Evolutionary conservation across 2,113 vertebrate genomes (phyloP), one percentile per base, ranked within the genome.

Genomic region (Amia ocellicauda): DNA sequence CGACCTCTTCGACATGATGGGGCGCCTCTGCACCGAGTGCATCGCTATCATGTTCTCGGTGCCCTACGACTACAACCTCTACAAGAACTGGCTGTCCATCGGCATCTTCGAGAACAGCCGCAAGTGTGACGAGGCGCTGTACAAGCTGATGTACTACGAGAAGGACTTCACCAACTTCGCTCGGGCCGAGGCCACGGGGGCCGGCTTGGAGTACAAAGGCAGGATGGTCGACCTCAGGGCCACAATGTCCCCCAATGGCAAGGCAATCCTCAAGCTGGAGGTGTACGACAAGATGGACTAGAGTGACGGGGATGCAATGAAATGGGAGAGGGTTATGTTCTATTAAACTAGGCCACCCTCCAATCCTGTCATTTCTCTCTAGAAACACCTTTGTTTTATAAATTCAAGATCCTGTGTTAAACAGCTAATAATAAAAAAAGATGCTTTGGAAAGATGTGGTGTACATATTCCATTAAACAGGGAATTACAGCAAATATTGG

Each of bases 11-110:
- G 1, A 81, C 68, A 75, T 76, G 72, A 45, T 0, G 0, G 22
- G 0, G 0, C 70, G 63, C 14, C 1, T 0, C 1, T 61, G 67
- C 63, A 49, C 4, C 0, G 43, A 77, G 29, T 0, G 75, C 22
- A 14, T 87, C 0, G 80, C 81, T 13, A 0, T 86, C 73, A 85
- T 83, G 83, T 86, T 86, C 77, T 86, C 82, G 0, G 79, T 85
- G 71, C 83, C 84, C 1, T 86, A 74, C 7, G 81, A 88, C 63
- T 78, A 83, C 50, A 80, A 64, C 78, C 26, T 80, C 70, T 85
- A 79, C 74, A 72, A 80, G 64, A 86, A 85, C 80, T 80, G 78
- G 77, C 54, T 80, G 0, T 72, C 20, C 0, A 28, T 84, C 41
- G 83, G 82, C 1, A 0, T 84, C 42, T 83, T 81, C 0, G 69